Evolutionary conservation across 2,888 invertebrate species (phyloP).

Genomic region (Hyles lineata): DNA sequence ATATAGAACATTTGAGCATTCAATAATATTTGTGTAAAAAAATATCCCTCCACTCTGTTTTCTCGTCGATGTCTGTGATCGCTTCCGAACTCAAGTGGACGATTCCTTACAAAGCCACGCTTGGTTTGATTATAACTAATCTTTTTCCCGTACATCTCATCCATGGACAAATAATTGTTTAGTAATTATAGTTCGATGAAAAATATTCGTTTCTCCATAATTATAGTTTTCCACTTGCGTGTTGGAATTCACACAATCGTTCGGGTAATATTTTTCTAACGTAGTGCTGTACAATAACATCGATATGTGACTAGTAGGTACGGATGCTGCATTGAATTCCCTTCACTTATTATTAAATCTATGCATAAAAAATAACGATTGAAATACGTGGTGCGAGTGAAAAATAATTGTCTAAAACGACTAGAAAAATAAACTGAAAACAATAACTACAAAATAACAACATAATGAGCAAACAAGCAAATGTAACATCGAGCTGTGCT

Average conservation of each 20-base stretch:
- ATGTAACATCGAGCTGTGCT: slow-evolving; percentile 76
- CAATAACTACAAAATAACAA: slow-evolving; percentile 64
- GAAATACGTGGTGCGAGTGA: slow-evolving; percentile 55
- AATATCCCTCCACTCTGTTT: slow-evolving; percentile 71
- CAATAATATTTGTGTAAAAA: slow-evolving; percentile 78
- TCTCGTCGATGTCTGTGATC: slow-evolving; percentile 57
- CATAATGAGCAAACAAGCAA: slow-evolving; percentile 74
- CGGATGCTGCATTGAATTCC: slow-evolving; percentile 63
- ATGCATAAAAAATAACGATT: slow-evolving; percentile 53
- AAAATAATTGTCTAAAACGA: slow-evolving; percentile 54
- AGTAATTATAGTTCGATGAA: neutral
- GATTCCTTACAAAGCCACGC: neutral
- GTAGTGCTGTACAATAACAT: slow-evolving; percentile 46
- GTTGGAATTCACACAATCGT: slow-evolving; percentile 21
- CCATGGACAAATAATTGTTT: neutral
- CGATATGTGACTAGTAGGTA: slow-evolving; percentile 74
- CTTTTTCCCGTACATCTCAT: neutral
- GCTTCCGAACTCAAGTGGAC: slow-evolving; percentile 52
- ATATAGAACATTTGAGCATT: slow-evolving; percentile 81
- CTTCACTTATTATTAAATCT: slow-evolving; percentile 54
- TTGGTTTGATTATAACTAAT: slow-evolving; percentile 1
- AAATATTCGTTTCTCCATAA: slow-evolving; percentile 28
- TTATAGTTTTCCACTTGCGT: slow-evolving; percentile 3
- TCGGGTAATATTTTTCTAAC: slow-evolving; percentile 7
- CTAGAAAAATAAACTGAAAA: slow-evolving; percentile 66